Percentiles rank a stretch among this genome's conserved stretches.
Conservation (phyloP, 1,140 invertebrate species). For the Grapholita molesta region DNA sequence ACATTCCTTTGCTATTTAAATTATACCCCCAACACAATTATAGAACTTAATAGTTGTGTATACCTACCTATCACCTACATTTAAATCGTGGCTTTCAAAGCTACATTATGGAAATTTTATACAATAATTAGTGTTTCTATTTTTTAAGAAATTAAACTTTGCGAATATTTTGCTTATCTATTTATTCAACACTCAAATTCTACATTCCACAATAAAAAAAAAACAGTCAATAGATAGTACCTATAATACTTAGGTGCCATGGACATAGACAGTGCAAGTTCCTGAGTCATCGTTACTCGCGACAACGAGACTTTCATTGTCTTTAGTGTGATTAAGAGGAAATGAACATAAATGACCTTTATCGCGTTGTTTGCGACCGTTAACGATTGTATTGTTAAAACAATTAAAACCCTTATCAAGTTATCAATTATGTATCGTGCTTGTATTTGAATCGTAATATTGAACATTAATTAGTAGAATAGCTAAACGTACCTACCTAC, state of each 20-base stretch:
- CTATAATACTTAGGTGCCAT: too few species aligned
- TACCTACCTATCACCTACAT: not conserved
- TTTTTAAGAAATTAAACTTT: too few species aligned
- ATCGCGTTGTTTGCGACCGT: not conserved
- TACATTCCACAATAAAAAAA: too few species aligned
- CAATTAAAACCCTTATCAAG: not conserved
- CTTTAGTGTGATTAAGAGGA: constrained; percentile 29
- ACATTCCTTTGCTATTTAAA: not conserved
- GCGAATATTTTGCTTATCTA: too few species aligned
- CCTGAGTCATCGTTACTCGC: not conserved
- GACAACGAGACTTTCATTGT: constrained; percentile 17
- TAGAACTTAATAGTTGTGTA: not conserved
- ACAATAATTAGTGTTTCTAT: too few species aligned
- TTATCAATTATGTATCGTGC: not conserved
- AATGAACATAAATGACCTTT: constrained; percentile 10
- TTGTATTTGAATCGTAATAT: too few species aligned
- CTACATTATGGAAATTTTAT: too few species aligned
- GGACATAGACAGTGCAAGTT: not conserved
- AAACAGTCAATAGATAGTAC: too few species aligned
- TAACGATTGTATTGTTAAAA: constrained; percentile 1
- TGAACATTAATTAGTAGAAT: too few species aligned
- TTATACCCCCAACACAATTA: not conserved
- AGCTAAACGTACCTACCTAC: too few species aligned
- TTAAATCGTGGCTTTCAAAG: too few species aligned
- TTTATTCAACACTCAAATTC: too few species aligned